These are phyloP conservation scores for Monochamus saltuarius DNA, from an alignment of 1,140 invertebrate species.

Conservation along the genomic window DNA sequence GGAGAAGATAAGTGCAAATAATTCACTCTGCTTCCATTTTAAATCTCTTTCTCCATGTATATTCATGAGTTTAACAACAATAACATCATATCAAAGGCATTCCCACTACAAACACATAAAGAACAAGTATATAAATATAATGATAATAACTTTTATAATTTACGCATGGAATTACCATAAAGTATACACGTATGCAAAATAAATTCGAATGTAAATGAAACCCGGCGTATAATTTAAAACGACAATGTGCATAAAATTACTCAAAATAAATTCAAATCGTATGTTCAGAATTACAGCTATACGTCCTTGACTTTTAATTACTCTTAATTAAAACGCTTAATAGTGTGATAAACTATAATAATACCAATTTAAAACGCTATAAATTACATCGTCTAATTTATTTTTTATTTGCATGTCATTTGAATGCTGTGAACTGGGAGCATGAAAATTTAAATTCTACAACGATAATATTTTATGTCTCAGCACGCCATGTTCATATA, in stretches of 20 bases:
- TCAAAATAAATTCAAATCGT: constrained; percentile 15
- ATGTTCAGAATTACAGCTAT: constrained; percentile 14
- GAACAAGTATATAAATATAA: constrained; percentile 23
- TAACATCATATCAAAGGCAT: no score
- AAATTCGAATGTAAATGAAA: constrained; percentile 28
- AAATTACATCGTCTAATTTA: constrained; percentile 31
- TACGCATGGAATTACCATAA: constrained; percentile 25
- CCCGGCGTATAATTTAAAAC: constrained; percentile 26
- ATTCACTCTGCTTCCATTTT: no score
- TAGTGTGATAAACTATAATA: constrained; percentile 40
- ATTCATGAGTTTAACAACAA: constrained; percentile 12
- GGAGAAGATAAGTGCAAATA: no score
- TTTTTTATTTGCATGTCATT: constrained; percentile 32
- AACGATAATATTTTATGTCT: not conserved
- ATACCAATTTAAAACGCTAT: constrained; percentile 30
- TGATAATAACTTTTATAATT: constrained; percentile 28
- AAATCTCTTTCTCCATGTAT: constrained; percentile 6
- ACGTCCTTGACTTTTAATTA: constrained; percentile 40
- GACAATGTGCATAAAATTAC: constrained; percentile 21
- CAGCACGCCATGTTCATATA: no score
- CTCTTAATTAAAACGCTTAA: constrained; percentile 39
- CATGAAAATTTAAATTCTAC: constrained; percentile 3
- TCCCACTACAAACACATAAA: constrained; percentile 16
- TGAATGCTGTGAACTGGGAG: constrained; percentile 6
- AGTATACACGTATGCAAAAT: constrained; percentile 20